A percentile compares a stretch with the other conserved stretches of the same genome.
Conservation (phyloP, 2,113 vertebrate genomes). For the Ia io region DNA sequence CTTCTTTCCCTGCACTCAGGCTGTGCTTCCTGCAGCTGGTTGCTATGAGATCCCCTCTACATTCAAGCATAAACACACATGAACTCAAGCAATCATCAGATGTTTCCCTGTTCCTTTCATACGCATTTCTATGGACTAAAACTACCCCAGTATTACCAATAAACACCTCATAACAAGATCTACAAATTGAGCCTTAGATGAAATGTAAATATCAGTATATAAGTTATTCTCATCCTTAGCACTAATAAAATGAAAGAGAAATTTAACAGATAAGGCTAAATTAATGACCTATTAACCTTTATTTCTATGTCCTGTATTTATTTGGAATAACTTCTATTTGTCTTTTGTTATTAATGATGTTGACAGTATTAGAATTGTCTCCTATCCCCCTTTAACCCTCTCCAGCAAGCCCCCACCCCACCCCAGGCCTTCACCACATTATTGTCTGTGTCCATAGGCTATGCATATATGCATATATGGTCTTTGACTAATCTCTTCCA, state of each 20-base stretch:
- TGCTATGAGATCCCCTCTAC: too few species aligned
- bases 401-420: not conserved
- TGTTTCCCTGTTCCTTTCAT: not conserved
- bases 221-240: not conserved
- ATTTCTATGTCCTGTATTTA: not conserved
- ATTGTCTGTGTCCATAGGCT: not conserved
- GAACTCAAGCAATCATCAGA: not conserved
- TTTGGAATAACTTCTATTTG: not conserved
- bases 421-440: not conserved
- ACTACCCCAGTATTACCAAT: accelerated
- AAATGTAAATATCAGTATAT: not conserved
- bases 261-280: not conserved
- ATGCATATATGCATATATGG: not conserved
- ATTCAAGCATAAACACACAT: accelerated
- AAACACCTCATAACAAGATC: not conserved
- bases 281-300: not conserved
- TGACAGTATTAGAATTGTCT: not conserved
- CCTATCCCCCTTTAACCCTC: not conserved
- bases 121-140: too few species aligned
- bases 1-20: accelerated
- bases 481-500: not conserved
- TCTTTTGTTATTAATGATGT: not conserved
- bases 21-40: not conserved
- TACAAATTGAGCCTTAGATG: not conserved
- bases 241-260: not conserved